Base-by-base conservation (phyloP, 2,797 vertebrate species). In the Aulostomus chinensis region DNA sequence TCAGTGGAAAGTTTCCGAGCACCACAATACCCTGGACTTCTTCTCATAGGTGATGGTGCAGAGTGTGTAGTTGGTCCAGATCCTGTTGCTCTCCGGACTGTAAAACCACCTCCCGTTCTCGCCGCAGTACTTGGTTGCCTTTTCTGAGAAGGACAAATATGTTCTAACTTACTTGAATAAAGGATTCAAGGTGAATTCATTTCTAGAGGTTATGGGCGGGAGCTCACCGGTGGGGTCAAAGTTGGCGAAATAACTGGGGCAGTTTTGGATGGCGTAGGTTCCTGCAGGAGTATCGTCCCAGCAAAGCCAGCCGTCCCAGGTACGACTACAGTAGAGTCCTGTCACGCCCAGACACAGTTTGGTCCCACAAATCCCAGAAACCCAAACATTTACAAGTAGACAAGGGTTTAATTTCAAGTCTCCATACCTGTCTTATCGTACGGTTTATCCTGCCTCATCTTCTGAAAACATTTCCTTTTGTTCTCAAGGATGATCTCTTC, bases 241-340 rank as follows among this genome's bases (percentile, higher is more conserved):
- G 69, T 95, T 92, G 1, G 58, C 75, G 53, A 97, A 94, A 73
- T 95, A 95, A 62, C 91, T 87, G 0, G 96, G 96, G 41, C 96
- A 99, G 64, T 89, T 88, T 75, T 95, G 94, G 18, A 81, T 84
- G 11, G 88, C 76, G 0, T 80, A 39, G 0, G 65, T 90, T 55
- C 93, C 94, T 3, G 91, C 94, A 0, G 93, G 91, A 0, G 96
- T 93, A 18, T 97, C 94, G 0, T 95, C 94, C 96, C 96, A 99
- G 69, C 96, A 99, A 18, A 97, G 48, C 94, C 94, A 96, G 13
- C 96, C 96, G 0, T 99, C 96, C 96, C 96, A 99, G 0, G 90
- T 94, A 5, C 94, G 89, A 61, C 92, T 91, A 79, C 96, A 99
- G 62, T 88, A 93, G 1, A 52, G 63, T 40, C 93, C 96, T 98